These are phyloP conservation scores for Agonopterix alstromeriana DNA, from an alignment of 2,888 invertebrate genomes.

Conservation along the genomic window DNA sequence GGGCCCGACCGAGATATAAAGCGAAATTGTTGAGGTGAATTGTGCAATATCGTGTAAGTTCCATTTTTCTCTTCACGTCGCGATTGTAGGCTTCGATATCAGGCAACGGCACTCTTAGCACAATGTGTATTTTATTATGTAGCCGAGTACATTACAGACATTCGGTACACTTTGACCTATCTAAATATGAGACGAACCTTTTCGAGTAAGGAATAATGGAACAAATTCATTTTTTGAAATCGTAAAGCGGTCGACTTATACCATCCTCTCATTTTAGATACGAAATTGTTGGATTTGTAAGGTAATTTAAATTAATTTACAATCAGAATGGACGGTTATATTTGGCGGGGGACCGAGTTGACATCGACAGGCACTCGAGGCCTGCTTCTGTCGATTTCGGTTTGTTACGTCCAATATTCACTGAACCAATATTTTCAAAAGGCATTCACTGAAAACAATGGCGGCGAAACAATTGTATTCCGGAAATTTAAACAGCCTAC, in stretches of 20 bases:
- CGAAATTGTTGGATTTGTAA: constrained; percentile 16
- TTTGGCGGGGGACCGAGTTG: constrained; percentile 18
- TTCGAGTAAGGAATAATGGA: constrained; percentile 7
- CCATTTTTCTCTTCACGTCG: constrained; percentile 25
- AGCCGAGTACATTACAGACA: too few species aligned
- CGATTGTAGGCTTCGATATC: constrained; percentile 21
- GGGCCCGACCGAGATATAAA: constrained; percentile 34
- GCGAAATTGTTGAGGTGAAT: constrained; percentile 45
- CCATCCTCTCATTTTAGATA: too few species aligned
- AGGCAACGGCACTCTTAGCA: neutral
- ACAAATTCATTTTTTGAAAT: too few species aligned
- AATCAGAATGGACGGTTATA: constrained; percentile 28
- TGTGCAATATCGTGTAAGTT: constrained; percentile 38
- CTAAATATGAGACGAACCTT: too few species aligned
- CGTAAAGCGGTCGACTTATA: too few species aligned
- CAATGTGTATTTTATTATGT: neutral
- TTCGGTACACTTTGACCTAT: too few species aligned
- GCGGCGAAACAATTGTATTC: constrained; percentile 16
- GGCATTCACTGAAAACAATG: constrained; percentile 32
- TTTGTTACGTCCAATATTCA: constrained; percentile 20
- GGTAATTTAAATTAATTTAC: constrained; percentile 35
- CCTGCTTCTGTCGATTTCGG: constrained; percentile 13
- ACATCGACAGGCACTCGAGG: constrained; percentile 28
- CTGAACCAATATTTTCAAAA: constrained; percentile 35
- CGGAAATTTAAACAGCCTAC: constrained; percentile 4